These are phyloP conservation scores for Tricholaema leucomelas DNA, from an alignment of 2,113 vertebrate genomes.

Conservation along the genomic window DNA sequence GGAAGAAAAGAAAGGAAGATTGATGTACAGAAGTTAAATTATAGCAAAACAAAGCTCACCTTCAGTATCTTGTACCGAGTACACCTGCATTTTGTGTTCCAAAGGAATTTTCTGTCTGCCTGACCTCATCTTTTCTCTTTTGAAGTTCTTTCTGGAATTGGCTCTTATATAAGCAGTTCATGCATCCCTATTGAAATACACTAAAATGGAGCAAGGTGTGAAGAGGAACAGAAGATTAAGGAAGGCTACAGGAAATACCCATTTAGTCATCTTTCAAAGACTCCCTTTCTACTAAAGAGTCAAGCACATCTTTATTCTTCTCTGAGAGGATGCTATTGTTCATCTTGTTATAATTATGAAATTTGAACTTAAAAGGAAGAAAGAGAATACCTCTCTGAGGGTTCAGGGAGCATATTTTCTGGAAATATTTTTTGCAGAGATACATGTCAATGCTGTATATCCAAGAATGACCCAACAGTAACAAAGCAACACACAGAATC, in stretches of 20 bases:
- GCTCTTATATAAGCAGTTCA: conserved; percentile 43
- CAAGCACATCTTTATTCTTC: conserved; percentile 57
- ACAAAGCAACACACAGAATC: conserved; percentile 54
- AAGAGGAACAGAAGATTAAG: conserved; percentile 61
- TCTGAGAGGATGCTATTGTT: conserved; percentile 62
- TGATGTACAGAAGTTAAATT: background rate
- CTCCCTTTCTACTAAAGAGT: conserved; percentile 20
- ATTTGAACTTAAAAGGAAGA: conserved; percentile 68
- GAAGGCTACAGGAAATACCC: conserved; percentile 49
- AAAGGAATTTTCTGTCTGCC: conserved; percentile 33
- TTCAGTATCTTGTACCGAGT: background rate
- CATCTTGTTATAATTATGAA: conserved; percentile 73
- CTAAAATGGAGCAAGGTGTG: conserved; percentile 57
- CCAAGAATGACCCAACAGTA: conserved; percentile 62
- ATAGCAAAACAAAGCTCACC: background rate
- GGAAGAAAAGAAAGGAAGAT: background rate
- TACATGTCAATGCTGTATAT: conserved; percentile 48
- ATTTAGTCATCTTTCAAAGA: conserved; percentile 67
- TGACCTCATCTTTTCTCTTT: conserved; percentile 28
- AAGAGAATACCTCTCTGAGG: conserved; percentile 33
- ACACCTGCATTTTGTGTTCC: conserved; percentile 33
- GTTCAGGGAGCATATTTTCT: conserved; percentile 15
- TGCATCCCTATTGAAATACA: conserved; percentile 55
- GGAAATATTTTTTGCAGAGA: conserved; percentile 64
- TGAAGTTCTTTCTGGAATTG: conserved; percentile 52